Base-by-base conservation (phyloP, 2,113 vertebrate genomes). In the Rhabdornis inornatus region DNA sequence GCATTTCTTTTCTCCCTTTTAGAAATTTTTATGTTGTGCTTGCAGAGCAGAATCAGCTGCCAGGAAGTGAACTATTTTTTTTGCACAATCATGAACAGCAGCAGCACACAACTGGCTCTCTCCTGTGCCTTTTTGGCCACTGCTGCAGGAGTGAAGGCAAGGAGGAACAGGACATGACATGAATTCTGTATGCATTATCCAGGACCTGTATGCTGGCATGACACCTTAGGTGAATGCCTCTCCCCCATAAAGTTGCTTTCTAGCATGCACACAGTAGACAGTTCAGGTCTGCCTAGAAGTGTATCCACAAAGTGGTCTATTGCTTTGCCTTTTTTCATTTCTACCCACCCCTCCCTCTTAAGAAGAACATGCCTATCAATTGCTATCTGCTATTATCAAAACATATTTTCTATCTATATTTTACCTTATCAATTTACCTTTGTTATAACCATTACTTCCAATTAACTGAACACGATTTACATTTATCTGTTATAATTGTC, bases 1-100 rank as follows among this genome's bases (percentile, higher is more conserved):
- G 17, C 33, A 74, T 74, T 95, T 94, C 21, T 91, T 87, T 94
- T 59, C 92, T 91, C 19, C 50, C 56, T 96, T 95, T 92, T 95
- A 95, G n/a, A 22, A 88, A 53, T 85, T 80, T 72, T 74, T 70
- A 39, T 74, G 50, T 55, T 66, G 45, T 39, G 25, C 17, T 85
- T 77, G 40, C 30, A 83, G 55, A 86, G 45, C 6, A 83, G 59
- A 86, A 66, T 55, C 23, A 47, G 11, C 39, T 78, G 25, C 47
- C 15, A 50, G 76, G 56, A 93, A 92, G 13, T 8, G 21, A 93
- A 80, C 40, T 53, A 28, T 60, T 45, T 72, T 18, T 61, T 49
- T 77, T 19, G 69, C n/a, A 21, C 5, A 1, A 61, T 37, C 5
- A 2, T 42, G 57, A 85, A 33, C 50, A 83, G 21, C 33, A 87